Evolutionary conservation across 2,113 vertebrate genomes (phyloP), one percentile per base, ranked within the genome.

Genomic region (Epinephelus fuscoguttatus): DNA sequence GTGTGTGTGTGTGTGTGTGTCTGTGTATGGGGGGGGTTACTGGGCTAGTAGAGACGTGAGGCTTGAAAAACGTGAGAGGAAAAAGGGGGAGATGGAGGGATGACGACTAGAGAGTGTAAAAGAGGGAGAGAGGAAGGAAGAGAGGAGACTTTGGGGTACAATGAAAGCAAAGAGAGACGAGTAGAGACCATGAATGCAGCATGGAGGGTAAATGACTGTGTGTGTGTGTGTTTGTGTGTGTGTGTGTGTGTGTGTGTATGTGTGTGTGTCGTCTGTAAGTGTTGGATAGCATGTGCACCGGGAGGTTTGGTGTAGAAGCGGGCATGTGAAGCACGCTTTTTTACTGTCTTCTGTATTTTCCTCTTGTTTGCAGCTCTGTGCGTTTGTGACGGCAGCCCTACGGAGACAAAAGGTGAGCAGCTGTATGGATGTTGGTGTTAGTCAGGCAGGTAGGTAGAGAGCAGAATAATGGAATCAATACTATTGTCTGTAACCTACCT

Each of bases 401-500:
- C 80, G 7, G 90, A 91, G 89, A 94, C 89, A 93, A 91, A 91
- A 87, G 93, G 83, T 88, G 82, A 93, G 87, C 80, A 76, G 80
- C 82, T 17, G 84, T 68, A 40, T 67, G 69, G 85, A 78, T 86
- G 89, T 79, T 76, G 84, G 64, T 79, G 88, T 75, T 84, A 40
- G 72, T 77, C 63, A 86, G 90, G 86, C 71, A 92, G 90, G 88
- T 88, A 88, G 90, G 87, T 89, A 86, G 86, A 84, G 88, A 87
- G 88, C 63, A 90, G 89, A 89, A 91, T 78, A 92, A 93, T 88
- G 81, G 89, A 92, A 95, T 94, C 93, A 90, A 92, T 93, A 93
- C 88, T 90, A 91, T 90, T 92, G 91, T 95, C 93, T 94, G 89
- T 91, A 92, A 89, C 90, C 87, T 92, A 94, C 91, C 93, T 94